Conservation (phyloP, 2,888 invertebrate genomes). For the Peribatodes rhomboidaria region DNA sequence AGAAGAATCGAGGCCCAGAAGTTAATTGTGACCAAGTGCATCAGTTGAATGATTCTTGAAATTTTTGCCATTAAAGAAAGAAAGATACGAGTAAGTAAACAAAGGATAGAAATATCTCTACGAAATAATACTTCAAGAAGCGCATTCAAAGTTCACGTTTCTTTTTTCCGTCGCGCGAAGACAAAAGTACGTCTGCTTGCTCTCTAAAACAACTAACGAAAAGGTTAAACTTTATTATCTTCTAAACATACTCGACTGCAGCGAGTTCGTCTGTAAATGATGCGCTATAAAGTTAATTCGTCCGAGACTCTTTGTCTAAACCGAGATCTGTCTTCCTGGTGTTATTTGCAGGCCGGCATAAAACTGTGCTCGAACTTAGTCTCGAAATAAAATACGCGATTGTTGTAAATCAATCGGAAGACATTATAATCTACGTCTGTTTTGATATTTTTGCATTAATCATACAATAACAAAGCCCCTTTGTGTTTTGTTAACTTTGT, state of each 20-base stretch:
- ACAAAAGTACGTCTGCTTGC: conserved; percentile 15
- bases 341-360: conserved; percentile 46
- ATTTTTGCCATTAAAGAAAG: too few species aligned
- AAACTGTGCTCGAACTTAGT: conserved; percentile 38
- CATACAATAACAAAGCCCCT: conserved; percentile 31
- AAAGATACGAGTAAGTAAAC: too few species aligned
- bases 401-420: conserved; percentile 47
- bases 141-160: not conserved
- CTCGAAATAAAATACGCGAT: conserved; percentile 41
- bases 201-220: conserved; percentile 36
- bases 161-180: not conserved
- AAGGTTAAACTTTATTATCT: conserved; percentile 41
- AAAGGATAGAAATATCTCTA: too few species aligned
- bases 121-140: not conserved
- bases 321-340: conserved; percentile 52
- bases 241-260: conserved; percentile 23
- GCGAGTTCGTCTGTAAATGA: conserved; percentile 34
- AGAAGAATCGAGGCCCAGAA: too few species aligned
- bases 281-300: conserved; percentile 55
- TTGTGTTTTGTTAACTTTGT: conserved; percentile 35
- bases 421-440: conserved; percentile 37
- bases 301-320: conserved; percentile 59
- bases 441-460: conserved; percentile 37
- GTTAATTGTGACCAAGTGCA: too few species aligned
- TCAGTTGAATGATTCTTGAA: too few species aligned